phyloP scores from a whole-genome alignment of 2,113 vertebrate genomes.

The Gavia stellata region DNA sequence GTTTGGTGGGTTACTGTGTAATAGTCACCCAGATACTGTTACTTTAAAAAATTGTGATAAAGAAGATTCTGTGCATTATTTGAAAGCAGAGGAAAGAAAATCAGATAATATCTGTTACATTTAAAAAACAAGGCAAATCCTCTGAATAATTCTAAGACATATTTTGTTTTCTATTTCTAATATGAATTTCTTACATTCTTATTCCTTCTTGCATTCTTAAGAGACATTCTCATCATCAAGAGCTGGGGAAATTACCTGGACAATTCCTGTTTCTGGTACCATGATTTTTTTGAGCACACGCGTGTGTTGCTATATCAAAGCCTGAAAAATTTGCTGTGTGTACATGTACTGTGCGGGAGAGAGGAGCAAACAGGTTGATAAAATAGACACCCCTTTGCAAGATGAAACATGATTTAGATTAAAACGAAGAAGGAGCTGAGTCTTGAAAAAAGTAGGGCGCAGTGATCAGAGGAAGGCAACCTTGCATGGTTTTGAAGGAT shows the following conservation, averaged over 20 bases:
- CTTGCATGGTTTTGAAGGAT: neutral
- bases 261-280: neutral
- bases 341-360: neutral
- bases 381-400: neutral
- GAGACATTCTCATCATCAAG: neutral
- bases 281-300: neutral
- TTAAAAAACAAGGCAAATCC: neutral
- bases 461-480: neutral
- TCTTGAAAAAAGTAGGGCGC: neutral
- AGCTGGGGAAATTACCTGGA: neutral
- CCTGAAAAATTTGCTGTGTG: neutral
- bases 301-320: neutral
- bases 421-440: neutral
- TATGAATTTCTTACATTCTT: rapidly evolving
- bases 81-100: neutral
- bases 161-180: neutral
- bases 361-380: neutral
- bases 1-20: neutral
- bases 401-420: neutral
- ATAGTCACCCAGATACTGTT: neutral
- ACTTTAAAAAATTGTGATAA: neutral
- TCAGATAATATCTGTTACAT: neutral
- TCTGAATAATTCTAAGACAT: neutral
- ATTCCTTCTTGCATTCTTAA: neutral
- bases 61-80: neutral